Base-by-base conservation (phyloP, 35 echinoderm and acorn worm species). In the Chiridota heheva region DNA sequence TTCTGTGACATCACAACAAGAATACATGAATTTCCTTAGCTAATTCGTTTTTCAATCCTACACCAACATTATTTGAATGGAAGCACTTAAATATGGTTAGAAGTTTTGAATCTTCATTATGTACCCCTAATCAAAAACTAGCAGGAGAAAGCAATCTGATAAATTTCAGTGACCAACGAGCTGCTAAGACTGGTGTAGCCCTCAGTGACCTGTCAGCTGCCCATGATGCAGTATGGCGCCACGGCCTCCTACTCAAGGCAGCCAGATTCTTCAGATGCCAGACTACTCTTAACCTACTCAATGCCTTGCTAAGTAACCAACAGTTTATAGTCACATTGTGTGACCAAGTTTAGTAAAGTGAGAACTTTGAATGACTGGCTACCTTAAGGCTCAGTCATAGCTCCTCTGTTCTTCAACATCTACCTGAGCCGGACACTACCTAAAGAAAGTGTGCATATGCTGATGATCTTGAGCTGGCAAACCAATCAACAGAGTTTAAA, bases 161-260 rank as follows among this genome's bases (percentile, higher is more conserved):
- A n/a, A n/a, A n/a, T n/a, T n/a, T n/a, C n/a, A n/a, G n/a, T n/a
- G n/a, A n/a, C n/a, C 1, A 72, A 37, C 29, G 69, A 1, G 17
- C 31, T 28, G 13, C n/a, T 1, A 72, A 72, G 28, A 72, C 69
- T 43, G 32, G 4, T 72, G 31, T 72, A 41, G 31, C 69, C 10
- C 69, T 72, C 69, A 72, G 36, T 28, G 1, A 48, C 69, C 69
- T 72, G 10, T 72, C 69, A 72, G 36, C 69, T 18, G 69, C 5
- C 20, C 44, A 72, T 35, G 69, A 72, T 12, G 44, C 69, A 1
- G 29, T 72, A 35, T 72, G 69, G 69, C 32, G 69, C 8, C 5
- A 72, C 44, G 69, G 69, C 15, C 4, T 72, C 34, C 41, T 72
- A 10, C 39, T 72, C 33, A 72, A 72, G 44, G 31, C 39, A 10